Percentiles rank a stretch among this genome's conserved stretches.
Evolutionary conservation across 2,888 invertebrate species (phyloP).

Genomic region (Heteromyza rotundicornis): DNA sequence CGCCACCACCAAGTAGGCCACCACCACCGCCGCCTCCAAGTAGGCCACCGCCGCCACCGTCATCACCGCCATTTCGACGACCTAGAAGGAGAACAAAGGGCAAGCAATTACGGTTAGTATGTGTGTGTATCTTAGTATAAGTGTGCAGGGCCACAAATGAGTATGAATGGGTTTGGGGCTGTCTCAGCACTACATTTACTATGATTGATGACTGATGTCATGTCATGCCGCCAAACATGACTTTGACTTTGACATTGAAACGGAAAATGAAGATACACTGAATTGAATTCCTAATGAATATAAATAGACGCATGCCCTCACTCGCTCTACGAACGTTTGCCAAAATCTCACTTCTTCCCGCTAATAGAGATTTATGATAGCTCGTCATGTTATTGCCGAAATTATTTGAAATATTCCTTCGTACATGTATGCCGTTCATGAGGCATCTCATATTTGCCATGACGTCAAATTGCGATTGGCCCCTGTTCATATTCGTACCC

Average conservation of each 20-base stretch:
- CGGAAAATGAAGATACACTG: not conserved
- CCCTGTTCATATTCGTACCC: not conserved
- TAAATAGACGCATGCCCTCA: not conserved
- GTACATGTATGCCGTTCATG: too few species aligned
- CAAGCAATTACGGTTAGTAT: too few species aligned
- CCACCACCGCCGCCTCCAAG: constrained; percentile 32
- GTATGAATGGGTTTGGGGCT: not conserved
- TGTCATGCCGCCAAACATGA: not conserved
- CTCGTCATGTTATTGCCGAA: not conserved
- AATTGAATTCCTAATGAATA: not conserved
- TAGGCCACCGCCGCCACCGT: constrained; percentile 35
- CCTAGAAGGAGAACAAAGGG: too few species aligned
- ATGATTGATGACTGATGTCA: constrained; percentile 6
- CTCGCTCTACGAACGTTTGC: too few species aligned
- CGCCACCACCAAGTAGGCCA: constrained; percentile 28
- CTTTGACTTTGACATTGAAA: not conserved
- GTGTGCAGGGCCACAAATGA: too few species aligned
- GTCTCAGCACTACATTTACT: not conserved
- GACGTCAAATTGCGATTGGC: not conserved
- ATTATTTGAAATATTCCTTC: too few species aligned
- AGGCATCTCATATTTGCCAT: not conserved
- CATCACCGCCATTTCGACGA: constrained; percentile 39
- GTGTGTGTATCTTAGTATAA: too few species aligned
- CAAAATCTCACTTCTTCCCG: too few species aligned
- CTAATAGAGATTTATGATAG: not conserved